These are phyloP conservation scores for Sepiola atlantica DNA, from an alignment of 2,888 invertebrate genomes.

Conservation along the genomic window DNA sequence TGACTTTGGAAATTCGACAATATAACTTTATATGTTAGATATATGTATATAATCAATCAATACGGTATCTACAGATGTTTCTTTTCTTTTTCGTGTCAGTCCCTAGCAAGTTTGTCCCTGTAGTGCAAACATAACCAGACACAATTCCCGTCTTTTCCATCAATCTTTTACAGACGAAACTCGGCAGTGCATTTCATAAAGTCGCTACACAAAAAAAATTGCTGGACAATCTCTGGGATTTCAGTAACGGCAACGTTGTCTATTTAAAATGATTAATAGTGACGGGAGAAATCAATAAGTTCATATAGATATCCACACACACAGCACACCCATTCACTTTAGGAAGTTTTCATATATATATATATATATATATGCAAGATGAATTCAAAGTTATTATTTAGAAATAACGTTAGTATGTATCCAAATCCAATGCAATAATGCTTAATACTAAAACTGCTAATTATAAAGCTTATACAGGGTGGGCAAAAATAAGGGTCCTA, in stretches of 20 bases:
- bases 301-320: not conserved
- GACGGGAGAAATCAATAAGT: not conserved
- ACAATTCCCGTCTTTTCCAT: not conserved
- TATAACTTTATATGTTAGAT: no score
- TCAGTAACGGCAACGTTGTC: not conserved
- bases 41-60: not conserved
- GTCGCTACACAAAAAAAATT: not conserved
- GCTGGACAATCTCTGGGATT: slow-evolving; percentile 8
- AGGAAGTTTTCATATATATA: not conserved
- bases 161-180: not conserved
- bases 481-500: no score
- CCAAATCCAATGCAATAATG: no score
- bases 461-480: no score
- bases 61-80: not conserved
- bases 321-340: not conserved
- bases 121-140: slow-evolving; percentile 32
- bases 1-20: no score
- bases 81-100: not conserved
- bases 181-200: slow-evolving; percentile 1
- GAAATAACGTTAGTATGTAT: no score
- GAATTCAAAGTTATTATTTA: no score
- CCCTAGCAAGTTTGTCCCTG: not conserved
- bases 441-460: no score
- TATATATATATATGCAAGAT: not conserved
- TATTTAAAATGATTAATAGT: slow-evolving; percentile 9